phyloP scores from a whole-genome alignment of 1,140 invertebrate species.

The Hylaeus volcanicus region DNA sequence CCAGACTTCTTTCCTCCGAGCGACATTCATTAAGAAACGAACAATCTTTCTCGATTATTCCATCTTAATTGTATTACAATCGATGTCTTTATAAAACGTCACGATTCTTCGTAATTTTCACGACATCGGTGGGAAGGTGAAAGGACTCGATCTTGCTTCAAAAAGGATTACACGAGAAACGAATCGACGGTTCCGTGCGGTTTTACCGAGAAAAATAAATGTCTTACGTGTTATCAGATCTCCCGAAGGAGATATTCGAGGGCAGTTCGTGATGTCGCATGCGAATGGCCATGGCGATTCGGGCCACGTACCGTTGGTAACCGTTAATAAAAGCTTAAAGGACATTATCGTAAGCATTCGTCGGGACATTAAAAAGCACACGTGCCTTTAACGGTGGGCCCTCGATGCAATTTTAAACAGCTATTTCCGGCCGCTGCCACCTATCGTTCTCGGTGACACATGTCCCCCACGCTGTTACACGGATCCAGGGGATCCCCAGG shows the following conservation, averaged over 20 bases:
- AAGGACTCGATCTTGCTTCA: background rate
- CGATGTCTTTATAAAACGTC: too few species aligned
- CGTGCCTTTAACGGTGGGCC: conserved; percentile 76
- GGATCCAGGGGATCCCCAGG: conserved; percentile 62
- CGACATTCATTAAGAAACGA: background rate
- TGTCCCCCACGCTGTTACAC: conserved; percentile 76
- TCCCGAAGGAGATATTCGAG: conserved; percentile 24
- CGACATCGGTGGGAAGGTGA: too few species aligned
- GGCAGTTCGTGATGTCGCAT: conserved; percentile 56
- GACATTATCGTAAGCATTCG: conserved; percentile 79
- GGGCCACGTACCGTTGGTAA: conserved; percentile 76
- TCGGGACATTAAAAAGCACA: conserved; percentile 79
- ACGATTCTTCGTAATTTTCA: too few species aligned
- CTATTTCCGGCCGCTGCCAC: conserved; percentile 74
- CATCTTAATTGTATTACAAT: too few species aligned
- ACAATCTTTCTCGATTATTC: background rate
- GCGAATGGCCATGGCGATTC: conserved; percentile 72
- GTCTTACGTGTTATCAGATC: conserved; percentile 44
- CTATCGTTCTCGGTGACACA: conserved; percentile 78
- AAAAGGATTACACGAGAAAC: conserved; percentile 36
- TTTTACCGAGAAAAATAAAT: conserved; percentile 12
- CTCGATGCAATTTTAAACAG: conserved; percentile 80
- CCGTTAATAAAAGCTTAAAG: conserved; percentile 80
- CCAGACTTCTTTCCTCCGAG: background rate
- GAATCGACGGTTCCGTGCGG: conserved; percentile 9